phyloP scores from a whole-genome alignment of 2,113 vertebrate species.

The Bos javanicus region DNA sequence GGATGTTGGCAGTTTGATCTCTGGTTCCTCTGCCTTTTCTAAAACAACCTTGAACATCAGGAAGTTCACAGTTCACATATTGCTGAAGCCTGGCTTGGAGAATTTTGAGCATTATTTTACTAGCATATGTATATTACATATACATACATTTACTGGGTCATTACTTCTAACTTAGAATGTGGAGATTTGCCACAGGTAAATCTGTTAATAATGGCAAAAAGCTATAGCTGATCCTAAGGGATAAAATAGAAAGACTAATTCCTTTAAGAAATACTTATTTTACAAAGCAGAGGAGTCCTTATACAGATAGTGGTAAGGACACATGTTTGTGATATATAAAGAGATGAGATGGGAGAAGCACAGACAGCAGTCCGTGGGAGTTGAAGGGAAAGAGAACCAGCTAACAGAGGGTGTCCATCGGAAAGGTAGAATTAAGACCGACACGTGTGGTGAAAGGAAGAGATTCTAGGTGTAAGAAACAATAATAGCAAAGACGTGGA shows the following conservation, averaged over 20 bases:
- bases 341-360: background rate
- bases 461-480: background rate
- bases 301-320: background rate
- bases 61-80: too few species aligned
- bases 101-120: too few species aligned
- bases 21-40: too few species aligned
- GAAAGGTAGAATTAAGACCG: background rate
- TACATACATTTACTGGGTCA: background rate
- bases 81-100: too few species aligned
- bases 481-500: background rate
- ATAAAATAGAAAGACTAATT: background rate
- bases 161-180: background rate
- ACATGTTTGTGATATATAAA: too few species aligned
- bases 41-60: too few species aligned
- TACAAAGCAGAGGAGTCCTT: background rate
- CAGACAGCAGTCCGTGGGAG: background rate
- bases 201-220: background rate
- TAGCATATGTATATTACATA: background rate
- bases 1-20: too few species aligned
- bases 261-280: background rate
- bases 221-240: background rate
- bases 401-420: background rate
- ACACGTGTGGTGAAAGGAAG: too few species aligned
- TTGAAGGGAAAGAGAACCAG: background rate
- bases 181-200: background rate